phyloP scores from a whole-genome alignment of 2,888 invertebrate species.

The Drosophila formosana region DNA sequence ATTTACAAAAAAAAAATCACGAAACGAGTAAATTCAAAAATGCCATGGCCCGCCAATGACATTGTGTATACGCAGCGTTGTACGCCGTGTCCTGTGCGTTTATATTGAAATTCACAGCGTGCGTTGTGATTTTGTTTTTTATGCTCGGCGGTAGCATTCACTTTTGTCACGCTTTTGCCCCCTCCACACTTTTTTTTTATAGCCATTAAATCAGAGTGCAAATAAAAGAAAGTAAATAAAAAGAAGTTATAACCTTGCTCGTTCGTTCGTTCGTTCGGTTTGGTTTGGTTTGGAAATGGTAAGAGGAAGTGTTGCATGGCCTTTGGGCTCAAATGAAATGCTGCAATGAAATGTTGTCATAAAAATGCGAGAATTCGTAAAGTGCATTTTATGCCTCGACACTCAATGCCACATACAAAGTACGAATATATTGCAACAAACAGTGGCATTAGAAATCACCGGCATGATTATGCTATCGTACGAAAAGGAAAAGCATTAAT shows the following conservation, averaged over 20 bases:
- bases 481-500: neutral
- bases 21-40: slow-evolving; percentile 40
- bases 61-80: slow-evolving; percentile 74
- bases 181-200: slow-evolving; percentile 49
- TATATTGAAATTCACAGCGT: slow-evolving; percentile 73
- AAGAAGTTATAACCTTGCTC: slow-evolving; percentile 60
- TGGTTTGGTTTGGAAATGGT: neutral
- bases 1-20: slow-evolving; percentile 9
- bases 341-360: slow-evolving; percentile 74
- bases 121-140: slow-evolving; percentile 46
- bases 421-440: neutral
- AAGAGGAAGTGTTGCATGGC: slow-evolving; percentile 34
- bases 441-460: neutral
- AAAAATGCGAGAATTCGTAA: slow-evolving; percentile 79
- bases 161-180: slow-evolving; percentile 38
- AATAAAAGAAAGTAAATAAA: slow-evolving; percentile 77
- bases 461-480: slow-evolving; percentile 17
- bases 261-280: neutral
- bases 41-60: slow-evolving; percentile 36
- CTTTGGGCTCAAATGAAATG: slow-evolving; percentile 64
- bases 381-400: slow-evolving; percentile 64
- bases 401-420: slow-evolving; percentile 17
- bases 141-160: slow-evolving; percentile 31
- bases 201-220: slow-evolving; percentile 77
- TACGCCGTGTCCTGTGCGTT: slow-evolving; percentile 5